phyloP scores from a whole-genome alignment of 2,113 vertebrate species.

The Anas platyrhynchos region DNA sequence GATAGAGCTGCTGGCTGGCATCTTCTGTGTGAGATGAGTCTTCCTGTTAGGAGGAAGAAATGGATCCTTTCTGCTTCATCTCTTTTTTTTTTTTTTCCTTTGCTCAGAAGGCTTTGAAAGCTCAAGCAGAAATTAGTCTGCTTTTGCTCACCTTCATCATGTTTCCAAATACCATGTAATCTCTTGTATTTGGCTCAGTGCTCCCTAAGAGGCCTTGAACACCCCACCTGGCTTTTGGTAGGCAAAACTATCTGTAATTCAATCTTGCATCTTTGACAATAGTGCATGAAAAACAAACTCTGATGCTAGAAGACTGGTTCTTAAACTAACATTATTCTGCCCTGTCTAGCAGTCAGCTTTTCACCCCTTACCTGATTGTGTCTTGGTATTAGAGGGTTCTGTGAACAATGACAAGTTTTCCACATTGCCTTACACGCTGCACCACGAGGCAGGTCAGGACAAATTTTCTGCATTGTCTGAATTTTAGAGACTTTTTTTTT shows the following conservation, averaged over 20 bases:
- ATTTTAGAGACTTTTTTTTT: not conserved
- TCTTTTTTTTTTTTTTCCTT: not conserved
- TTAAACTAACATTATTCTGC: not conserved
- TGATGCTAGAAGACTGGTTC: not conserved
- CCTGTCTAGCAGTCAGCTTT: constrained; percentile 17
- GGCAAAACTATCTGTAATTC: constrained; percentile 41
- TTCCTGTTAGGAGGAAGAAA: not conserved
- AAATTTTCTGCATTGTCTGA: constrained; percentile 24
- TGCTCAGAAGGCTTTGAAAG: constrained; percentile 10
- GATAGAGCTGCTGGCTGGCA: not conserved
- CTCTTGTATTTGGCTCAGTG: not conserved
- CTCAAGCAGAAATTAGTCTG: constrained; percentile 7
- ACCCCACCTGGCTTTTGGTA: constrained; percentile 25
- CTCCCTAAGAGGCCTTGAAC: constrained; percentile 14
- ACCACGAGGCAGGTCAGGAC: constrained; percentile 35
- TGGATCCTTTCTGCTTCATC: not conserved
- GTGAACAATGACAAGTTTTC: constrained; percentile 22
- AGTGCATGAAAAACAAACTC: constrained; percentile 5
- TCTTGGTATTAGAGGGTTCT: not conserved
- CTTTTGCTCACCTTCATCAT: constrained; percentile 21
- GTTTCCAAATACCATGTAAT: constrained; percentile 53
- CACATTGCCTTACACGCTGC: not conserved
- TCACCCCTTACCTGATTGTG: not conserved
- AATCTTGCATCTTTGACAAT: constrained; percentile 33
- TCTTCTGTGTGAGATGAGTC: not conserved